Base-by-base conservation (phyloP, 2,888 invertebrate species). In the Achlya flavicornis region DNA sequence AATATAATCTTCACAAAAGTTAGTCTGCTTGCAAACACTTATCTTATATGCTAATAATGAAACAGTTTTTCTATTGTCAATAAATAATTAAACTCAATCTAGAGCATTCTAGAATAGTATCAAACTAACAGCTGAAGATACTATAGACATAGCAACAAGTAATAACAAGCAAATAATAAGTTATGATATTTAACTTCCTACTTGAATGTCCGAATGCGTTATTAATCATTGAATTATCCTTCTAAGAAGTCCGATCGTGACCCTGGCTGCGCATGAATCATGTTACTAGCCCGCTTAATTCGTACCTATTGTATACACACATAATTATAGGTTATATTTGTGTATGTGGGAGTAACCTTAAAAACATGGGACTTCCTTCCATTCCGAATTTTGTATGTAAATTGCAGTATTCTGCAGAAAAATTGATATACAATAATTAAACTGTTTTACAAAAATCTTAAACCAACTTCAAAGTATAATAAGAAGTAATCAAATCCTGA, bases 211-310 rank as follows among this genome's bases (percentile, higher is more conserved):
- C 69, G 70, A 73, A 72, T 67, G 59, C 72, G 63, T 72, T 72
- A 74, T 76, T 76, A 78, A 75, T 74, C 74, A 70, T 69, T 75
- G 69, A 73, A 70, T 76, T 76, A 77, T 81, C 81, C 83, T 85
- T 85, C 85, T 67, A 58, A 74, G 85, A 85, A 85, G 72, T 70
- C 71, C 67, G 72, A 26, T 48, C 64, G 62, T 80, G 81, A 77
- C 80, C 83, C 73, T 78, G 79, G 73, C 63, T 64, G 48, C 61
- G 61, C 63, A 67, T 76, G 77, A 75, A 64, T 78, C 73, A 75
- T 70, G 63, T 70, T 64, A 60, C 61, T 74, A 75, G 4, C 41
- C 19, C 26, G 41, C 26, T 5, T 59, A 41, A n/a, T 1, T 33
- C 26, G 12, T 4, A 41, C 26, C 43, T 6, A 43, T 33, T n/a